Evolutionary conservation across 2,888 invertebrate genomes (phyloP), one percentile per base, ranked within the genome.

Genomic region (Tetanocera ferruginea): DNA sequence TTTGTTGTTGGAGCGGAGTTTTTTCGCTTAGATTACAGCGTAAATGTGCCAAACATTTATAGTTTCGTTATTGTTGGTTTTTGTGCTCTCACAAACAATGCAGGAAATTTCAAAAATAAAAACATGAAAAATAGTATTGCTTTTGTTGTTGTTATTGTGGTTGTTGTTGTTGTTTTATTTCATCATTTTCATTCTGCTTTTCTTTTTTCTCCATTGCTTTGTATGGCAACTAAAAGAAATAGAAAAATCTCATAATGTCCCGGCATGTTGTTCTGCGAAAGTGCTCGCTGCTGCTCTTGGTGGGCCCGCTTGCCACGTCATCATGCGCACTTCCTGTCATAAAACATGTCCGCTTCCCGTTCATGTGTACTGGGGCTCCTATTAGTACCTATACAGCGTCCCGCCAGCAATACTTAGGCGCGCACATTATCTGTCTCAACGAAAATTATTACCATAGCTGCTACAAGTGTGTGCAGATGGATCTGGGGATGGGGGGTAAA

Each of bases 41-140:
- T 69, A 51, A 69, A 69, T 69, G 69, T 69, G 69, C 69, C 69
- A 69, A 69, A 69, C 69, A 69, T 69, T 69, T 51, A 51, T 17
- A 14, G 49, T 66, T 37, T 66, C 28, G 5, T 25, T 60, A 23
- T 60, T 69, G 37, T 69, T 49, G 37, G 19, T 67, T 23, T 69
- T 11, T 43, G 43, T 49, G 9, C 67, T 9, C 52, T 19, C 52
- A 25, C 75, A 43, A 66, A 75, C 75, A 75, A 75, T 75, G 75
- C 75, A 75, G 75, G 34, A 75, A 34, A 55, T 75, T 52, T 14
- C 23, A 34, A 64, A 64, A 66, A 64, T 17, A 64, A 64, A 28
- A 43, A 74, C 14, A 52, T 43, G n/a, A 37, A 43, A 69, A 43
- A 23, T 51, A 19, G 23, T 11, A 43, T 43, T 11, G 43, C 11